phyloP scores from a whole-genome alignment of 1,140 invertebrate genomes.

The Drosophila tropicalis region DNA sequence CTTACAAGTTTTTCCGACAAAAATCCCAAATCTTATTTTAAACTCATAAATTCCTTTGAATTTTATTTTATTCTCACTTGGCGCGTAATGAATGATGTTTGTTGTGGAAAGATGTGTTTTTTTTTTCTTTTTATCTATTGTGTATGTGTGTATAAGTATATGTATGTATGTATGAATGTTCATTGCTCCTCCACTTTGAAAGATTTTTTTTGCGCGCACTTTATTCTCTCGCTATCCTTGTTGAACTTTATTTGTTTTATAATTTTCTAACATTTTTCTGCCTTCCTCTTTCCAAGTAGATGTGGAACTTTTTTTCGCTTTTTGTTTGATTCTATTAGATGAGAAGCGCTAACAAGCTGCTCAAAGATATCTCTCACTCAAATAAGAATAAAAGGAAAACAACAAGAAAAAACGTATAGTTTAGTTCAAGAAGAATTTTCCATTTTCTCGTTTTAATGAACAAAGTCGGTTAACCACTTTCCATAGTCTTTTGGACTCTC shows the following conservation, averaged over 20 bases:
- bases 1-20: too few species aligned
- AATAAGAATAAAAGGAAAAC: background rate
- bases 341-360: conserved; percentile 10
- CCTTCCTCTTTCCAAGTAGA: too few species aligned
- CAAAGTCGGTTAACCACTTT: background rate
- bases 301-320: background rate
- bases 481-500: background rate
- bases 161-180: background rate
- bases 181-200: background rate
- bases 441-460: conserved; percentile 4
- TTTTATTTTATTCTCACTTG: too few species aligned
- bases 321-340: conserved; percentile 8
- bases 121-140: too few species aligned
- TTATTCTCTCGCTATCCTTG: background rate
- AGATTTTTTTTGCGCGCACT: background rate
- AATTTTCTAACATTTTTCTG: too few species aligned
- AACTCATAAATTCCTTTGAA: too few species aligned
- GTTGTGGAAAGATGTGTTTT: too few species aligned
- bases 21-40: too few species aligned
- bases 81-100: too few species aligned
- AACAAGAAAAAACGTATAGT: background rate
- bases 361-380: conserved; percentile 2
- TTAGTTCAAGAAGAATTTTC: conserved; percentile 5
- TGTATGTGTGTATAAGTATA: too few species aligned
- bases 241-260: background rate